These are phyloP conservation scores for Sepioteuthis lessoniana DNA, from an alignment of 2,888 invertebrate genomes.

Conservation along the genomic window DNA sequence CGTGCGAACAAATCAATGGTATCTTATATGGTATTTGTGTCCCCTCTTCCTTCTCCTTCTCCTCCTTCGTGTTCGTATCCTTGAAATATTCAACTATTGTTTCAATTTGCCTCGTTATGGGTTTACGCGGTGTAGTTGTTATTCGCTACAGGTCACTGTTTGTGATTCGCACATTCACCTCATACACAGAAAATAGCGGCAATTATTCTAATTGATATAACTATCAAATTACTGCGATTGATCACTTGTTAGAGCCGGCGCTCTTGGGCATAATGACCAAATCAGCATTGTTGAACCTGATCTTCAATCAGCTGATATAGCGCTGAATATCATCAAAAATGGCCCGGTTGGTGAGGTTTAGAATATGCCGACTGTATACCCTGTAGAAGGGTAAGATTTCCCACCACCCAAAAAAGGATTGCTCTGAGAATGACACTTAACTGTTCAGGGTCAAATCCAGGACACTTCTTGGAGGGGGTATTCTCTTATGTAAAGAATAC, in stretches of 20 bases:
- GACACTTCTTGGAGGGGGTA: too few relatives aligned
- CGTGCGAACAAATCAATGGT: not conserved
- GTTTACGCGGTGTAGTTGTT: not conserved
- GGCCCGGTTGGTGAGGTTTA: too few relatives aligned
- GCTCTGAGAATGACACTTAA: too few relatives aligned
- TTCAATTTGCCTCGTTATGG: not conserved
- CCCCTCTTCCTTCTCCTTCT: not conserved
- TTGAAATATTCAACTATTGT: slow-evolving; percentile 12
- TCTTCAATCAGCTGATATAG: not conserved
- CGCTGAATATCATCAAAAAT: not conserved
- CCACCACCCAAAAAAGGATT: too few relatives aligned
- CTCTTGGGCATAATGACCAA: not conserved
- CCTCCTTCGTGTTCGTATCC: too few relatives aligned
- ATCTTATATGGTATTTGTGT: not conserved
- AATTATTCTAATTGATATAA: slow-evolving; percentile 18
- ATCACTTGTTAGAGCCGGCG: not conserved
- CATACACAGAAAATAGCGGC: not conserved
- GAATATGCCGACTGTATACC: too few relatives aligned
- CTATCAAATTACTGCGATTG: not conserved
- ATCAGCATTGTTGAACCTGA: not conserved
- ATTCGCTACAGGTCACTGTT: not conserved
- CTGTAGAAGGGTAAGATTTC: too few relatives aligned
- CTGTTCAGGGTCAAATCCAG: too few relatives aligned
- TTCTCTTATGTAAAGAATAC: too few relatives aligned
- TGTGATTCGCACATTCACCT: not conserved